Base-by-base conservation (phyloP, 2,888 invertebrate genomes). In the Parnassius mnemosyne region DNA sequence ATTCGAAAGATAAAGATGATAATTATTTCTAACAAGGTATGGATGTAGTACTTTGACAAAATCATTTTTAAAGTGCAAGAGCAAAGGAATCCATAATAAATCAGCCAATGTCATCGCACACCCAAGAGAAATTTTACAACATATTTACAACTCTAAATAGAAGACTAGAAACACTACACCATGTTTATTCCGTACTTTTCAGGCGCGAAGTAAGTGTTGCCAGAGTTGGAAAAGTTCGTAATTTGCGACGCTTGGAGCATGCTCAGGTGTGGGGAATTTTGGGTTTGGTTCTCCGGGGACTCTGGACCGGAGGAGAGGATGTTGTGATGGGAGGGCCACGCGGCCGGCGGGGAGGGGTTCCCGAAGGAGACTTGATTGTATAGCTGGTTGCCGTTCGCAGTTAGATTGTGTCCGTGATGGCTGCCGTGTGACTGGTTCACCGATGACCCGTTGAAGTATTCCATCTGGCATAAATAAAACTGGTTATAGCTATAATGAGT, bases 101-200 rank as follows among this genome's bases (percentile, higher is more conserved):
- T 54, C 64, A 50, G 53, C 53, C 63, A 63, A 55, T 52, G 64
- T 65, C 70, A 72, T 70, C 71, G 73, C 74, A 49, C 53, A 62
- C 62, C 10, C 53, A 59, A 51, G n/a, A 11, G 9, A 46, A 46
- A n/a, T 53, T 44, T 51, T 76, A 72, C 77, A 81, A 73, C 44
- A 16, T 63, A 54, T 63, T 25, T 63, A 58, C 53, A 57, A 52
- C 34, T 53, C 53, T 53, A 53, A 49, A 53, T 50, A 54, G 68
- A 77, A 71, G 84, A 86, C 87, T 86, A 87, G 86, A 85, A 69
- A 67, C 78, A 87, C 87, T 92, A 92, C 74, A 92, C 92, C 92
- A 92, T 92, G 79, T 92, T 92, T 55, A 92, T 92, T 61, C 92
- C 92, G 70, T 92, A 92, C 65, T 92, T 92, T 67, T 92, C 92